Evolutionary conservation across 2,888 invertebrate species (phyloP), one percentile per base, ranked within the genome.

Genomic region (Eucriotettix oculatus): DNA sequence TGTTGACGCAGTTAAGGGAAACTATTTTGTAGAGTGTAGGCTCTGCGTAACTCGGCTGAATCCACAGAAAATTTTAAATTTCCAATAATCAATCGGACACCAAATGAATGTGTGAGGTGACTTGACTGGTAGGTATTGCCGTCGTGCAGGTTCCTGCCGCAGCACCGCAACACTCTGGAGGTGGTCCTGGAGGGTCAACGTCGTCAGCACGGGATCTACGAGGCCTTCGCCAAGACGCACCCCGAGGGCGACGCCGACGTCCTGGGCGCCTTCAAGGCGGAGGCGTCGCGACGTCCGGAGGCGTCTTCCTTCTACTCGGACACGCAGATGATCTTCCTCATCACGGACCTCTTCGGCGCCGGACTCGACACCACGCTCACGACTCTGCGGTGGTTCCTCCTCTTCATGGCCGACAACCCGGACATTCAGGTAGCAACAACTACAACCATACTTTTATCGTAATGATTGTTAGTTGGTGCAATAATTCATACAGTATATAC

Each of bases 301-400:
- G 57, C 73, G 2, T 72, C 75, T n/a, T 70, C 71, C 58, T 79
- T 78, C 66, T 84, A 84, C 69, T 81, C 76, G 16, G 78, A 81
- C 65, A 77, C 80, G 59, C 91, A 93, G 69, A 75, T 90, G 68
- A 74, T 82, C 66, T 87, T 85, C 71, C 75, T 91, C 42, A 70
- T 91, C 62, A 87, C 87, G 5, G 93, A 93, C 72, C 76, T 92
- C 69, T 89, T 89, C 69, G 90, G 91, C 0, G 92, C 92, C 14
- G 90, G 90, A 9, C 78, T 90, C 58, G 93, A 93, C 67, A 92
- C 93, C 0, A 86, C 90, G 0, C 73, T 88, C 60, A 82, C 86
- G 0, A 88, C 90, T 0, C 69, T 92, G 42, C 78, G 87, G 42
- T 93, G 93, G 93, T 85, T 87, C 67, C 71, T 92, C 16, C 75